Conservation (phyloP, 2,113 vertebrate species). For the Scalopus aquaticus region DNA sequence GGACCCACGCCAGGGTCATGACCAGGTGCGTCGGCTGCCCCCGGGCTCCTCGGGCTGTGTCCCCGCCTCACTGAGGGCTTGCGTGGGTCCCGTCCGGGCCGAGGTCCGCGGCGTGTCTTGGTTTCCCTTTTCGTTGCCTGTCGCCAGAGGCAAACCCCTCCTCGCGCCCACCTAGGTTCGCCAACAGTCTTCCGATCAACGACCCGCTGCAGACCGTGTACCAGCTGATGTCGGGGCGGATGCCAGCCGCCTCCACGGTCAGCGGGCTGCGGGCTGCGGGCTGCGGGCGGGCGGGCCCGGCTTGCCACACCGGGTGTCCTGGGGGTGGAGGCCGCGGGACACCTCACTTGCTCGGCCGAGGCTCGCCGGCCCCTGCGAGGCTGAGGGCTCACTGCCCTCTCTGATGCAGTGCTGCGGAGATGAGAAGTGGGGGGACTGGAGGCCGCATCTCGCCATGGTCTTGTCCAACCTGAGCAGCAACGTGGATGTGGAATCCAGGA, state of each 20-base stretch:
- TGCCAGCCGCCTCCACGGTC: constrained; percentile 96
- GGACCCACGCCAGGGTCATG: constrained; percentile 97
- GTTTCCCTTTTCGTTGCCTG: too few species aligned
- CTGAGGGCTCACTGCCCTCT: background rate
- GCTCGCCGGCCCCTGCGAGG: too few species aligned
- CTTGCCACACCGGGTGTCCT: too few species aligned
- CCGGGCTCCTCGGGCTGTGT: too few species aligned
- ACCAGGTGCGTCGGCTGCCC: constrained; percentile 88
- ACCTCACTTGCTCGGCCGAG: too few species aligned
- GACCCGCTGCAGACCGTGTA: constrained; percentile 98
- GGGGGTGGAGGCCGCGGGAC: too few species aligned
- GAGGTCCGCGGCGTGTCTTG: too few species aligned
- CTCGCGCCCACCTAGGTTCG: constrained; percentile 88
- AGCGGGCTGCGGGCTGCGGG: constrained; percentile 69
- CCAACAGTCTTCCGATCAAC: constrained; percentile 98
- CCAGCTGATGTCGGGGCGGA: constrained; percentile 98
- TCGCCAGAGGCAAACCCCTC: background rate
- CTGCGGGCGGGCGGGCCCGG: too few species aligned
- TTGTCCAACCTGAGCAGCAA: constrained; percentile 95
- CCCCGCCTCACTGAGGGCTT: rapidly evolving
- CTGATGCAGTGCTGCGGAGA: constrained; percentile 94
- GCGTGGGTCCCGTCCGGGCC: too few species aligned
- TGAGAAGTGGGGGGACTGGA: constrained; percentile 99
- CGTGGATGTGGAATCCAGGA: constrained; percentile 93
- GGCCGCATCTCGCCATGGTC: constrained; percentile 98